These are phyloP conservation scores for Eulemur mongoz DNA, from an alignment of 2,797 vertebrate species.

Conservation along the genomic window DNA sequence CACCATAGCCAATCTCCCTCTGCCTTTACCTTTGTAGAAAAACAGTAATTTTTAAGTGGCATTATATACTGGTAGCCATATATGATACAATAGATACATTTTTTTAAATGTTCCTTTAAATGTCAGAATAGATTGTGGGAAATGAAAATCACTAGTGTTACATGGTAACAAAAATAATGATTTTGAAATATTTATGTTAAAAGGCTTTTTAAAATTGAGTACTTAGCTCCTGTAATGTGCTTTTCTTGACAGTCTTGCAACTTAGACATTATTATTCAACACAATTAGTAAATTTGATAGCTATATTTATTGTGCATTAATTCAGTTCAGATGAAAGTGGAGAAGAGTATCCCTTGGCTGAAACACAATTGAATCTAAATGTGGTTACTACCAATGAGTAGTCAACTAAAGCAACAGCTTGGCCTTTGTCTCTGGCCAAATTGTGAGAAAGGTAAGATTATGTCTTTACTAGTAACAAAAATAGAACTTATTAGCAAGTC, in stretches of 20 bases:
- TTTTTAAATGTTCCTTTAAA: conserved; percentile 23
- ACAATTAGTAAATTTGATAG: conserved; percentile 57
- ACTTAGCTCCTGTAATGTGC: not conserved
- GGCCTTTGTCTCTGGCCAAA: not conserved
- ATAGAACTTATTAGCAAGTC: not conserved
- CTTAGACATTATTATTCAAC: conserved; percentile 9
- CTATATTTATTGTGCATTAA: conserved; percentile 32
- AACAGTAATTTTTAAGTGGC: not conserved
- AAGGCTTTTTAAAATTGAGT: conserved; percentile 46
- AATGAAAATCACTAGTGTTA: conserved; percentile 38
- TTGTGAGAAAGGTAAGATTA: not conserved
- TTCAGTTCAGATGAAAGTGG: conserved; percentile 42
- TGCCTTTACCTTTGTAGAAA: conserved; percentile 32
- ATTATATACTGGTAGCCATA: not conserved
- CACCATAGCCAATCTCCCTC: not conserved
- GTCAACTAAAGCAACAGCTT: not conserved
- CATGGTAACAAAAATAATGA: conserved; percentile 39
- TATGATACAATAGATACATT: not conserved
- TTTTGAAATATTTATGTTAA: conserved; percentile 60
- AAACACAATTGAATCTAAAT: conserved; percentile 27
- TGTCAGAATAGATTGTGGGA: conserved; percentile 19
- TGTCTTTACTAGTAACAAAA: not conserved
- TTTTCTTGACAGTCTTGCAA: conserved; percentile 37
- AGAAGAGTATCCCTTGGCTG: not conserved
- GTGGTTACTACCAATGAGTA: not conserved